Conservation (phyloP, 30 jellyfish, hydroid and myxozoan genomes). For the Hydra vulgaris region DNA sequence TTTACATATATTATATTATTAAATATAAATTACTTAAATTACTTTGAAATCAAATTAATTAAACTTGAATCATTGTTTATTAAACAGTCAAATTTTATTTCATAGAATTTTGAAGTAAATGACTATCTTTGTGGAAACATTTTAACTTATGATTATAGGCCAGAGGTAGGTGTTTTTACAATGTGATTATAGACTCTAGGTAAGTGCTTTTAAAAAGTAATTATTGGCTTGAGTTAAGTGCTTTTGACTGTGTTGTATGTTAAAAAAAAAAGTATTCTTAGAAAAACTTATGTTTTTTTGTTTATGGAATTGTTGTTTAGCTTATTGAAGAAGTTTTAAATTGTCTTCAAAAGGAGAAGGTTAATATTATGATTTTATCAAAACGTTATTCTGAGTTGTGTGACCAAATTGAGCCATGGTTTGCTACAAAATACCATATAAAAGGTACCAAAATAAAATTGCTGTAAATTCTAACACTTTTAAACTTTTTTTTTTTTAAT, state of each 20-base stretch:
- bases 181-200: neutral
- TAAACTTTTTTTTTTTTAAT: too few relatives aligned
- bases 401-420: slow-evolving; percentile 13
- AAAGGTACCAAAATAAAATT: slow-evolving; percentile 4
- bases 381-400: neutral
- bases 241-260: neutral
- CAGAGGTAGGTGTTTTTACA: neutral
- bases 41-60: too few relatives aligned
- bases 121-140: neutral
- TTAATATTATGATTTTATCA: slow-evolving; percentile 10
- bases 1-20: too few relatives aligned
- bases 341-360: neutral
- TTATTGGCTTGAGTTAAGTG: too few relatives aligned
- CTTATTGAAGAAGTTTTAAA: neutral
- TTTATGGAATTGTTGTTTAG: neutral
- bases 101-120: neutral
- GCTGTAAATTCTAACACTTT: too few relatives aligned
- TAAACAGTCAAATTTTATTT: too few relatives aligned
- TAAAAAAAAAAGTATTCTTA: too few relatives aligned
- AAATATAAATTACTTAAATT: too few relatives aligned
- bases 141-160: neutral
- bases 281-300: too few relatives aligned
- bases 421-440: neutral
- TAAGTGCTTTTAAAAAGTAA: neutral
- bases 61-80: too few relatives aligned